These are phyloP conservation scores for Sinhomidia bicolor DNA, from an alignment of 2,888 invertebrate species.

Conservation along the genomic window DNA sequence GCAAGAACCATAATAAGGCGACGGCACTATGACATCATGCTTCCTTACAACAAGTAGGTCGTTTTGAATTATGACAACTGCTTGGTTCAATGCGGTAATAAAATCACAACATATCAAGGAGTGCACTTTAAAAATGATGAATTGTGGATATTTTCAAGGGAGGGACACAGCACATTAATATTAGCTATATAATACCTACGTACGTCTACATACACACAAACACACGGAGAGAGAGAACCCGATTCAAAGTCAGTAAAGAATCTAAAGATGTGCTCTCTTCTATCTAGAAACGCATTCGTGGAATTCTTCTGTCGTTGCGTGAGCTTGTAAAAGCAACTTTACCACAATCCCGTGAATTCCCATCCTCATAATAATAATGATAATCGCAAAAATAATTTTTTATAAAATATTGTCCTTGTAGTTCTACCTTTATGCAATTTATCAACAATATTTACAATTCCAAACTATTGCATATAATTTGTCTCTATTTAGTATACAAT, in stretches of 20 bases:
- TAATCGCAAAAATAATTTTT: background rate
- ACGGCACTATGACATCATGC: conserved; percentile 36
- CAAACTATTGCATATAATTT: background rate
- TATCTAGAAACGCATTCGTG: conserved; percentile 58
- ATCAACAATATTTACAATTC: background rate
- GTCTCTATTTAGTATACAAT: background rate
- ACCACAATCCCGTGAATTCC: background rate
- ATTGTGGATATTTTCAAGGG: conserved; percentile 54
- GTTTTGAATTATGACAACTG: conserved; percentile 63
- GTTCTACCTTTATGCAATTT: background rate
- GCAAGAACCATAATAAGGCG: background rate
- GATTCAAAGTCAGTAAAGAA: conserved; percentile 27
- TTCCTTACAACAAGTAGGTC: conserved; percentile 68
- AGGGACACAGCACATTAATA: conserved; percentile 47
- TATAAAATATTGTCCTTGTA: background rate
- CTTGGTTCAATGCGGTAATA: conserved; percentile 43
- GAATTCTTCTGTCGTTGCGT: conserved; percentile 74
- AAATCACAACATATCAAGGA: conserved; percentile 54
- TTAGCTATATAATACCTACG: background rate
- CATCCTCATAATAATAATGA: background rate
- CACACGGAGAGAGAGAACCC: background rate
- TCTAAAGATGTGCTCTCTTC: background rate
- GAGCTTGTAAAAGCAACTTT: conserved; percentile 50
- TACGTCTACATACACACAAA: background rate
- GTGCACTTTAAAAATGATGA: conserved; percentile 59